Evolutionary conservation across 2,113 vertebrate genomes (phyloP).

Genomic region (Mustelus asterias): DNA sequence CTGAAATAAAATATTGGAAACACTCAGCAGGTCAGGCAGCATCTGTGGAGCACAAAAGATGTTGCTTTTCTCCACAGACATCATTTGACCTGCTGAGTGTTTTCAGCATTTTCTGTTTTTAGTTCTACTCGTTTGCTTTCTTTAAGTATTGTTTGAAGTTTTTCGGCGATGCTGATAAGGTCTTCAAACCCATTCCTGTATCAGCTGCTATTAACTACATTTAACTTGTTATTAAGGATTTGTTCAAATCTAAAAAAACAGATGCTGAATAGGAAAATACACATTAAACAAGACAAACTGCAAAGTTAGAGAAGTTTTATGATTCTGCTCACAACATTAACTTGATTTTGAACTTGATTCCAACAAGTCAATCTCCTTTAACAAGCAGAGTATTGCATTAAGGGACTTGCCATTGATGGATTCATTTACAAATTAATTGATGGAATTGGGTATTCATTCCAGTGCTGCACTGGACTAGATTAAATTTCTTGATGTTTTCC

Average conservation of each 20-base stretch:
- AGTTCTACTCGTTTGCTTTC: neutral
- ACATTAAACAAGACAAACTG: neutral
- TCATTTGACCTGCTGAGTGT: too few relatives aligned
- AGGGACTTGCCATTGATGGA: neutral
- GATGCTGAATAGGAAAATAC: neutral
- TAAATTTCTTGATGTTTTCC: slow-evolving; percentile 13
- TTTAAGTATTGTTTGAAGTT: neutral
- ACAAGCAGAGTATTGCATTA: neutral
- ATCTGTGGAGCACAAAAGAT: too few relatives aligned
- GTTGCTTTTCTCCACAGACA: too few relatives aligned
- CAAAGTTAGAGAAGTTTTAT: neutral
- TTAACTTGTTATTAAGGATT: neutral
- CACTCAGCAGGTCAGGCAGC: too few relatives aligned
- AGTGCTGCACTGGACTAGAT: neutral
- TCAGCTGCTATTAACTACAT: neutral
- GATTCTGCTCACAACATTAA: neutral
- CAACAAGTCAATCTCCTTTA: neutral
- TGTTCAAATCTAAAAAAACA: neutral
- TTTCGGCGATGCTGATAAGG: neutral
- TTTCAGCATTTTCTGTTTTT: too few relatives aligned
- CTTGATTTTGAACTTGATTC: neutral
- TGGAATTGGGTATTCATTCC: neutral
- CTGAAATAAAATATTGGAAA: too few relatives aligned
- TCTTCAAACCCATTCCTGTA: neutral
- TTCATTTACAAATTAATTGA: neutral